A percentile compares a stretch with the other conserved stretches of the same genome.
These are phyloP conservation scores for Linnaemya tessellans DNA, from an alignment of 2,888 invertebrate genomes.

Conservation along the genomic window DNA sequence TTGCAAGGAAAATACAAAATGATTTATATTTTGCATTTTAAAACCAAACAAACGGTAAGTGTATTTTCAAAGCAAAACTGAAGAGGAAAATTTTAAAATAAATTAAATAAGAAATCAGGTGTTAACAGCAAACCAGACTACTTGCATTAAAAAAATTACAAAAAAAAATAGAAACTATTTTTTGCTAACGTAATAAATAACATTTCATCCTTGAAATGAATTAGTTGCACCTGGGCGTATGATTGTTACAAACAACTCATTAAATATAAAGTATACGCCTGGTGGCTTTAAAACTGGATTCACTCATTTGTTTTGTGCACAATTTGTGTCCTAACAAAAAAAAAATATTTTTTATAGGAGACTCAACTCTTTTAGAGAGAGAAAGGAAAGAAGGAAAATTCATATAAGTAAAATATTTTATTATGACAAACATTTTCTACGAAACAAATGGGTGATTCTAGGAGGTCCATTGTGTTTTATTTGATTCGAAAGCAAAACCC, in stretches of 20 bases:
- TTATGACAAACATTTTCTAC: too few species aligned
- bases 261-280: constrained; percentile 58
- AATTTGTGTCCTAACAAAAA: too few species aligned
- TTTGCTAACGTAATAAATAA: background rate
- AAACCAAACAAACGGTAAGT: background rate
- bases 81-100: background rate
- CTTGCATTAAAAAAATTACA: too few species aligned
- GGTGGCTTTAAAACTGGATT: background rate
- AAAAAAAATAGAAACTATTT: background rate
- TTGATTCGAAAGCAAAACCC: too few species aligned
- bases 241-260: constrained; percentile 26
- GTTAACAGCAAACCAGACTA: background rate
- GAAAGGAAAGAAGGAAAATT: too few species aligned
- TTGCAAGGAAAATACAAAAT: background rate
- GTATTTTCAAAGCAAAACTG: background rate
- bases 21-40: background rate
- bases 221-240: constrained; percentile 29
- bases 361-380: too few species aligned
- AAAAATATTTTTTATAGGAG: too few species aligned
- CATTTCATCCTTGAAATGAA: constrained; percentile 4
- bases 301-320: too few species aligned
- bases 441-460: too few species aligned
- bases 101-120: constrained; percentile 17
- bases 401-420: too few species aligned
- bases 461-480: too few species aligned